Conservation (phyloP, 2,113 vertebrate species). For the Melospiza georgiana region DNA sequence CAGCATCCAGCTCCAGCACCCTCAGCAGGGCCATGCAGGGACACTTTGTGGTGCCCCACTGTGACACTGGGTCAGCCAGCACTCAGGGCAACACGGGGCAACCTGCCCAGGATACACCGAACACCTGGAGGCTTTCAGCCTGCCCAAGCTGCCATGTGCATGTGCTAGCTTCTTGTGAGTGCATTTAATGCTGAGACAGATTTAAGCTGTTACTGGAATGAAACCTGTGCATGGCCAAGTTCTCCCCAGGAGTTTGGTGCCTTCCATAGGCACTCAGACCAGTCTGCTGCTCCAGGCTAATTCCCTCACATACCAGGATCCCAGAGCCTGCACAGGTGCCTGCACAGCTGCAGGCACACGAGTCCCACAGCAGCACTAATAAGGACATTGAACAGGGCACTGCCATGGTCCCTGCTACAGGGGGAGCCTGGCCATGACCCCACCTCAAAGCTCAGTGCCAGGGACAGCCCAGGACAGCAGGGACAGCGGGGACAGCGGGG, state of each 20-base stretch:
- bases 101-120: background rate
- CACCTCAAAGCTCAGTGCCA: background rate
- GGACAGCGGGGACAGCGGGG: too few species aligned
- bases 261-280: background rate
- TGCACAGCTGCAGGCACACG: background rate
- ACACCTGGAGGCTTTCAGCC: background rate
- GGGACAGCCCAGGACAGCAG: background rate
- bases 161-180: fast-evolving
- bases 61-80: fast-evolving
- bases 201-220: background rate
- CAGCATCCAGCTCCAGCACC: background rate
- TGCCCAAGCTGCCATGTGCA: background rate
- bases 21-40: background rate
- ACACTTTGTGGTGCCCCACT: background rate
- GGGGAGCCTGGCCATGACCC: background rate
- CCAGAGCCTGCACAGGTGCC: background rate
- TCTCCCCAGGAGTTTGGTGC: background rate
- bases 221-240: background rate
- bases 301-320: background rate
- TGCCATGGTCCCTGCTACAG: background rate
- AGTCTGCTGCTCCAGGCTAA: background rate
- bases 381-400: background rate
- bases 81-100: fast-evolving
- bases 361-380: background rate
- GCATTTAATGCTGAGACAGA: background rate